These are phyloP conservation scores for Ischnus inquisitorius DNA, from an alignment of 2,888 invertebrate genomes.

Conservation along the genomic window DNA sequence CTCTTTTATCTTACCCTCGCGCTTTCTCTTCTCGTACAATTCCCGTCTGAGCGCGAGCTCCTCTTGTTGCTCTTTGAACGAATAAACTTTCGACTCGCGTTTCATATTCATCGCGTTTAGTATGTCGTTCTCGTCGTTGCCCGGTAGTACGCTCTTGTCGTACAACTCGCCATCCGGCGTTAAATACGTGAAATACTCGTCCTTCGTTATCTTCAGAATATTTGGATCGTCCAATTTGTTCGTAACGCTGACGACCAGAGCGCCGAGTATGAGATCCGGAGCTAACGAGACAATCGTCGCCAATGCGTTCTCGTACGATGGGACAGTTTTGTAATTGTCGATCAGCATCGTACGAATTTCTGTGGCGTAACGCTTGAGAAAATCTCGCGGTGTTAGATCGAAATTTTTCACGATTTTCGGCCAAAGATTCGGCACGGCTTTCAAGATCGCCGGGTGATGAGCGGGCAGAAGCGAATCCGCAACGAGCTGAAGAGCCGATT, in stretches of 20 bases:
- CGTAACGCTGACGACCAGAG: constrained; percentile 88
- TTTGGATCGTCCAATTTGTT: constrained; percentile 88
- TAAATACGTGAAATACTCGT: constrained; percentile 92
- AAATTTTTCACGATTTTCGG: constrained; percentile 88
- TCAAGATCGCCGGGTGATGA: constrained; percentile 91
- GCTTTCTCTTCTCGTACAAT: constrained; percentile 94
- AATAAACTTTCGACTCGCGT: constrained; percentile 98
- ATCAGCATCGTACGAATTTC: constrained; percentile 89
- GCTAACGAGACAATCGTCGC: constrained; percentile 89
- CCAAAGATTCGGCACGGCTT: constrained; percentile 90
- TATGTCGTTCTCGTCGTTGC: constrained; percentile 86
- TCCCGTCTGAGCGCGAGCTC: constrained; percentile 97
- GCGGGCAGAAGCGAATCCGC: constrained; percentile 90
- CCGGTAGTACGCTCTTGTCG: constrained; percentile 93
- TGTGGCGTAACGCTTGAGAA: constrained; percentile 87
- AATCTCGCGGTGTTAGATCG: constrained; percentile 87
- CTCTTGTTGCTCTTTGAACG: constrained; percentile 98
- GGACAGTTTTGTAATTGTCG: constrained; percentile 86
- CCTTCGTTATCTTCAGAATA: constrained; percentile 91
- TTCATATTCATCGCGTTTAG: constrained; percentile 92
- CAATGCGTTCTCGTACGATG: constrained; percentile 91
- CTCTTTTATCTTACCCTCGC: constrained; percentile 92
- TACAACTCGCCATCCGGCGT: constrained; percentile 96
- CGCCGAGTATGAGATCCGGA: constrained; percentile 89
- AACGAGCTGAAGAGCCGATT: constrained; percentile 86